phyloP scores from a whole-genome alignment of 2,113 vertebrate genomes.

The Callopanchax toddi region DNA sequence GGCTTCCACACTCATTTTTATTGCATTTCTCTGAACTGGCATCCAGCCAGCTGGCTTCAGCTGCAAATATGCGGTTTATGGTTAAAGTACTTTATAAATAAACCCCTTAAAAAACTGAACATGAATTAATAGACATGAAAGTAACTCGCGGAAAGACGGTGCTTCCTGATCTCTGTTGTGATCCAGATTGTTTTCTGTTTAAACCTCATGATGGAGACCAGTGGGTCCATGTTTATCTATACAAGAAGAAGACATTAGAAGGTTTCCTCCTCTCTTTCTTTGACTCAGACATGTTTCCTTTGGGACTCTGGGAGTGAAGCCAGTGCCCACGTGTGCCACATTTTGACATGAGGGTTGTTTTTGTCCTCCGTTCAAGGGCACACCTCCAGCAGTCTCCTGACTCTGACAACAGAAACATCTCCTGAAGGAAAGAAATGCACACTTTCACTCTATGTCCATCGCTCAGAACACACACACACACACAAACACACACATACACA shows the following conservation, averaged over 20 bases:
- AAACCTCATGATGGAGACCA: no score
- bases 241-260: neutral
- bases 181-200: no score
- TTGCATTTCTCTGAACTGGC: no score
- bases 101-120: no score
- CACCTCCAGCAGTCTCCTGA: conserved; percentile 14
- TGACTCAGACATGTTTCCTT: neutral
- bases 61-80: no score
- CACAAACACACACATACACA: neutral
- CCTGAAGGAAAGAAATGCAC: conserved; percentile 17
- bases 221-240: neutral
- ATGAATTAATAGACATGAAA: no score
- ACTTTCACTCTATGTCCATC: conserved; percentile 4
- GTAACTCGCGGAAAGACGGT: no score
- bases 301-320: neutral
- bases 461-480: conserved; percentile 4
- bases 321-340: neutral
- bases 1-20: no score
- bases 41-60: no score
- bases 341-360: conserved; percentile 13
- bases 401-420: conserved; percentile 4
- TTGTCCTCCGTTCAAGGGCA: conserved; percentile 37
- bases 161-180: no score
- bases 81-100: no score
- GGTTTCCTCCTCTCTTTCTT: neutral